Evolutionary conservation across 2,113 vertebrate genomes (phyloP).

Genomic region (Meleagris gallopavo): DNA sequence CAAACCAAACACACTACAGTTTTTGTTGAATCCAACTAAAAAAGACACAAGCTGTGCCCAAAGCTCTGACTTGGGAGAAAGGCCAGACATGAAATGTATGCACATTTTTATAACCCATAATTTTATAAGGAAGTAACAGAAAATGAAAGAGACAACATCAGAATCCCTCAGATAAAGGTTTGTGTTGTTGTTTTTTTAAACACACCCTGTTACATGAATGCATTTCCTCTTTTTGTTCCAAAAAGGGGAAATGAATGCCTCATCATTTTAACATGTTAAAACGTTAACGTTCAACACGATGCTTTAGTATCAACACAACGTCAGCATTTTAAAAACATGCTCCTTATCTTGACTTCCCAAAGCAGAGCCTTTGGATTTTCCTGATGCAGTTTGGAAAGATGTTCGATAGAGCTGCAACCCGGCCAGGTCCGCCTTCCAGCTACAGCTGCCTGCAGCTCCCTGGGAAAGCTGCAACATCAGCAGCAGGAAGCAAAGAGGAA

Average conservation of each 20-base stretch:
- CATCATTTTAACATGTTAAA: background rate
- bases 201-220: conserved; percentile 17
- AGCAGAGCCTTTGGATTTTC: conserved; percentile 40
- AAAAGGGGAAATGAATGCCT: conserved; percentile 31
- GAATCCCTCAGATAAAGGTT: background rate
- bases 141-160: background rate
- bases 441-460: background rate
- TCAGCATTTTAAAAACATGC: conserved; percentile 36
- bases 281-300: background rate
- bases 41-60: background rate
- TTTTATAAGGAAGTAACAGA: background rate
- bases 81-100: background rate
- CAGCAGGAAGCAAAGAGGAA: background rate
- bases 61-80: background rate
- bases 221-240: conserved; percentile 60
- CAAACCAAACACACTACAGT: background rate
- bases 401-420: conserved; percentile 51
- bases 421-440: conserved; percentile 32
- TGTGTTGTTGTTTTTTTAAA: conserved; percentile 15
- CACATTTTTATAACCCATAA: background rate
- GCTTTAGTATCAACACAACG: background rate
- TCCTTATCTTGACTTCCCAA: conserved; percentile 54
- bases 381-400: conserved; percentile 30
- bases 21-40: background rate
- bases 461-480: background rate